phyloP scores from a whole-genome alignment of 30 jellyfish, hydroid and myxozoan genomes.

The Aurelia sp. region DNA sequence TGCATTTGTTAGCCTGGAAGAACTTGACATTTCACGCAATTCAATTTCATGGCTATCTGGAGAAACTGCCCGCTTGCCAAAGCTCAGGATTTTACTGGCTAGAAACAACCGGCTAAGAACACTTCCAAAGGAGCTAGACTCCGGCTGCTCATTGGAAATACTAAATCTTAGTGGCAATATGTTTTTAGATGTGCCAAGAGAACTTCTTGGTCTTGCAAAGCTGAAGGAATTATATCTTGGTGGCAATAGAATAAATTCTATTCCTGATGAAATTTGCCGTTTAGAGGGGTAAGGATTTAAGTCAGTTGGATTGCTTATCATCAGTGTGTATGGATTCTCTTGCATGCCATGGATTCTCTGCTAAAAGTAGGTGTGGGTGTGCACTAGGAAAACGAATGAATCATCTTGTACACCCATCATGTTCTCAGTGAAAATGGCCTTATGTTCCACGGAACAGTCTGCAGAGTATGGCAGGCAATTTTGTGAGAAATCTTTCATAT shows the following conservation, averaged over 20 bases:
- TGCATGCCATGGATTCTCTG: too few species aligned
- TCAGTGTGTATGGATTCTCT: too few species aligned
- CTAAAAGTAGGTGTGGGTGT: too few species aligned
- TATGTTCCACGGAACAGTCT: too few species aligned
- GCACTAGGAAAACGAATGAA: too few species aligned
- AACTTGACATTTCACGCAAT: conserved; percentile 92
- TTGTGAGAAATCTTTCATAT: too few species aligned
- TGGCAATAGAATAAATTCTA: conserved; percentile 73
- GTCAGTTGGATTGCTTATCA: neutral
- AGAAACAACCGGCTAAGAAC: conserved; percentile 79
- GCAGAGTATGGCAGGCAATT: too few species aligned
- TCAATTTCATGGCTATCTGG: conserved; percentile 94
- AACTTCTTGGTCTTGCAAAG: conserved; percentile 48
- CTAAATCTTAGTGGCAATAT: conserved; percentile 91
- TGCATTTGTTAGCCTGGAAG: conserved; percentile 72
- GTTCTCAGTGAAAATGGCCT: too few species aligned
- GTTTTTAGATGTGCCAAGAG: conserved; percentile 77
- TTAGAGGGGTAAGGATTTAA: conserved; percentile 72
- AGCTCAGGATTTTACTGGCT: conserved; percentile 68
- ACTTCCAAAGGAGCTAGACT: conserved; percentile 87
- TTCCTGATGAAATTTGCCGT: conserved; percentile 71
- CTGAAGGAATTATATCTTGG: conserved; percentile 94
- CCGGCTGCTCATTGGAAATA: conserved; percentile 53
- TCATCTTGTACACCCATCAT: too few species aligned
- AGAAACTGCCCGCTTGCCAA: conserved; percentile 70